These are phyloP conservation scores for Epizoanthus illoricatus DNA, from an alignment of 92 coral and sea anemone genomes.

Conservation along the genomic window DNA sequence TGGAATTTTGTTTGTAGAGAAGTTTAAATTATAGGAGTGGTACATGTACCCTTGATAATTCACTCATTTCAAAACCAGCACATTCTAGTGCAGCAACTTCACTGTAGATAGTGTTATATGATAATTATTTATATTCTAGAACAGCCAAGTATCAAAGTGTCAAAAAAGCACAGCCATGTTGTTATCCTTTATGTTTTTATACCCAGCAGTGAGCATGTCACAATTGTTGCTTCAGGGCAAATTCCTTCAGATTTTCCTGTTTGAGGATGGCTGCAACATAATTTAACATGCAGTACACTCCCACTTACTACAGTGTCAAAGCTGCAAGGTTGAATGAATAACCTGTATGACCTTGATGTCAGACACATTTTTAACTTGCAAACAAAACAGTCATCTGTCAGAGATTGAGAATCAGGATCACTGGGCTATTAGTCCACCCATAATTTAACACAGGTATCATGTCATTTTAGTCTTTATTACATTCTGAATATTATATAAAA, in stretches of 20 bases:
- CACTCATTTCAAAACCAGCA: not conserved
- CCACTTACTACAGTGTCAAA: not conserved
- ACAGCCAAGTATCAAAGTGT: too few species aligned
- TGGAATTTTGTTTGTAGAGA: not conserved
- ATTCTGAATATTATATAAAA: too few species aligned
- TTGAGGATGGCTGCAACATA: not conserved
- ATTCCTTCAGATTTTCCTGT: not conserved
- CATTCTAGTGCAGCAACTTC: too few species aligned
- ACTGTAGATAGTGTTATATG: too few species aligned
- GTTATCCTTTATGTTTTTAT: too few species aligned
- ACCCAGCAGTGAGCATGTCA: not conserved
- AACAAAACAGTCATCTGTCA: constrained; percentile 2
- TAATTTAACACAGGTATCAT: not conserved
- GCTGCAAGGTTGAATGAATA: not conserved
- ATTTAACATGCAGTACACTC: not conserved
- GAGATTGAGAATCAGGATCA: not conserved
- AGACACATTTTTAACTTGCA: constrained; percentile 12
- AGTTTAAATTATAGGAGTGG: not conserved
- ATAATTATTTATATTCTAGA: too few species aligned
- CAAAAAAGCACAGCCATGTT: too few species aligned
- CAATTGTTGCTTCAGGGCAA: not conserved
- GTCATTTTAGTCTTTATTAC: not conserved
- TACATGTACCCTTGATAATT: not conserved
- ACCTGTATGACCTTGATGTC: not conserved
- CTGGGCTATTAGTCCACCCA: not conserved